Base-by-base conservation (phyloP, 2,797 vertebrate genomes). In the Myotis findleyi region DNA sequence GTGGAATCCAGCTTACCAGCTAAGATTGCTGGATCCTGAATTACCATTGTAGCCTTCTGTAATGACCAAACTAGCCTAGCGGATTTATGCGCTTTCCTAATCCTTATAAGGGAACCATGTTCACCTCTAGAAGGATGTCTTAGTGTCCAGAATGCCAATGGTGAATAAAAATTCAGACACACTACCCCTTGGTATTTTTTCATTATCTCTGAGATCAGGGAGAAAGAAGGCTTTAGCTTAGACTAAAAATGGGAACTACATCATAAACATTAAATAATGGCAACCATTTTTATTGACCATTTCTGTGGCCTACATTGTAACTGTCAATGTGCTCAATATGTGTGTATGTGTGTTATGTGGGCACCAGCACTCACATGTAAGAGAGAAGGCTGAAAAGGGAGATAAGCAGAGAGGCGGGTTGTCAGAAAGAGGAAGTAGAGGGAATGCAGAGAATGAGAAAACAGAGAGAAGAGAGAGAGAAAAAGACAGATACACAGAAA, bases 1-100 rank as follows among this genome's bases (percentile, higher is more conserved):
- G 47, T 47, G 3, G 33, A 79, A 85, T 49, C 88, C 33, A 17
- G 2, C 33, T 82, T 64, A 69, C 36, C 77, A 82, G 62, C 94
- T 62, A 73, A 89, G 7, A 82, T 38, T 75, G n/a, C 41, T 18
- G 13, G 64, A 79, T 87, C 89, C 57, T 71, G 57, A 94, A 94
- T 69, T 62, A 79, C 49, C 49, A 82, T 12, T 53, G 12, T 30
- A 83, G 17, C 5, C 23, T 77, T 89, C n/a, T 75, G 7, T 72
- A 76, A 72, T 47, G 33, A 79, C n/a, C 47, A 51, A 66, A 59
- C 4, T 79, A 49, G 68, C 38, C 53, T 80, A 27, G 69, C 25
- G 49, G 64, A 84, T 18, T 20, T 27, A 36, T 20, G 21, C 47
- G 25, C 8, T 90, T 95, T 88, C 59, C 53, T 73, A 88, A 38